Conservation (phyloP, 2,113 vertebrate genomes). For the Hoplias malabaricus region DNA sequence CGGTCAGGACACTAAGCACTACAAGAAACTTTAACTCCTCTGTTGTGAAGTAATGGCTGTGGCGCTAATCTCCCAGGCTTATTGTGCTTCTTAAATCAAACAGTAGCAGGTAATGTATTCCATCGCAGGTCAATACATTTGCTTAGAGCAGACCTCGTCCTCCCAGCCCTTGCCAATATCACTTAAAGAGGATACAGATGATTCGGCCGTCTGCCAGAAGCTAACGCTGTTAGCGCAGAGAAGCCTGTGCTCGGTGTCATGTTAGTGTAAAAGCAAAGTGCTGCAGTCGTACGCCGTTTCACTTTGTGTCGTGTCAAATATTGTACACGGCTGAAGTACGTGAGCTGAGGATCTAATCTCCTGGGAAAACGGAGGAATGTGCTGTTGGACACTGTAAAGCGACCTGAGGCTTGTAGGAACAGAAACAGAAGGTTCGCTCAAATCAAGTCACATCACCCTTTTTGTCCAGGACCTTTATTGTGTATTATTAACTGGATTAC, state of each 20-base stretch:
- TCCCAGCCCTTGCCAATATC: constrained; percentile 70
- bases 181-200: constrained; percentile 71
- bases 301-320: constrained; percentile 8
- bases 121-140: background rate
- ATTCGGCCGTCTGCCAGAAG: constrained; percentile 76
- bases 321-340: background rate
- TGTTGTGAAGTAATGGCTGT: background rate
- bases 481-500: too few species aligned
- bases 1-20: background rate
- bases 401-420: background rate
- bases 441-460: too few species aligned
- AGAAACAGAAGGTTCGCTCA: too few species aligned
- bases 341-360: background rate
- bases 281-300: background rate
- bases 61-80: background rate
- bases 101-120: background rate
- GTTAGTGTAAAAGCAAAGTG: background rate
- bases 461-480: too few species aligned
- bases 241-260: constrained; percentile 2
- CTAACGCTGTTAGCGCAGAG: constrained; percentile 63
- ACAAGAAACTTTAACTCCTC: background rate
- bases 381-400: background rate
- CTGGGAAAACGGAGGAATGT: background rate
- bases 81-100: background rate
- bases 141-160: background rate